Percentiles rank a stretch among this genome's conserved stretches.
phyloP scores from a whole-genome alignment of 53 echinoderm and acorn worm species.

The Holothuria leucospilota region DNA sequence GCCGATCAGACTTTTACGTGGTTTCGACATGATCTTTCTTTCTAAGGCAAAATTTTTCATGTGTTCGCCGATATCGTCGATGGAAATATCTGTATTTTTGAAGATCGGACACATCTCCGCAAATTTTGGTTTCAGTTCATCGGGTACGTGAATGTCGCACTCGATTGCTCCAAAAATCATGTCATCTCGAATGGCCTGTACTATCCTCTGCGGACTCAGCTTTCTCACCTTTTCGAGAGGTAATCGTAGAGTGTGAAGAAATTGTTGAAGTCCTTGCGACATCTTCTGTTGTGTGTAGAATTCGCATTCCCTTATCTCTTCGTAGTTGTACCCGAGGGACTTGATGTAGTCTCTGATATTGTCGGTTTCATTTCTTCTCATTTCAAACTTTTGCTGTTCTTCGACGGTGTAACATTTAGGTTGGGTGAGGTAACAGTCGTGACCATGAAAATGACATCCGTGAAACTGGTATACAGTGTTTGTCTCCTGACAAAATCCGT shows the following conservation, averaged over 20 bases:
- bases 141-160: slow-evolving; percentile 64
- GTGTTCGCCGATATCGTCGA: no score
- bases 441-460: slow-evolving; percentile 24
- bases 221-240: slow-evolving; percentile 6
- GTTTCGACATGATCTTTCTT: slow-evolving; percentile 8
- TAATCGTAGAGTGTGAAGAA: neutral
- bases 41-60: neutral
- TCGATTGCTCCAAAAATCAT: slow-evolving; percentile 57
- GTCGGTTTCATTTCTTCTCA: neutral
- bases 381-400: neutral
- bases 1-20: slow-evolving; percentile 46
- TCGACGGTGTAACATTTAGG: slow-evolving; percentile 5
- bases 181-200: slow-evolving; percentile 3
- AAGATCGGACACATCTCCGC: slow-evolving; percentile 12
- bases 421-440: slow-evolving; percentile 8
- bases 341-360: neutral
- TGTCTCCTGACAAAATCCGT: slow-evolving; percentile 47
- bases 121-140: slow-evolving; percentile 23
- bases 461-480: slow-evolving; percentile 57
- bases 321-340: slow-evolving; percentile 32
- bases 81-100: slow-evolving; percentile 44
- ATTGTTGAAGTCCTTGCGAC: neutral
- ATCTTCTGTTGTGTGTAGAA: neutral
- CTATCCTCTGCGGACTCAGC: neutral
- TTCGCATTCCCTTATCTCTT: slow-evolving; percentile 59